Conservation (phyloP, 2,888 invertebrate species). For the Drosophila limbata region DNA sequence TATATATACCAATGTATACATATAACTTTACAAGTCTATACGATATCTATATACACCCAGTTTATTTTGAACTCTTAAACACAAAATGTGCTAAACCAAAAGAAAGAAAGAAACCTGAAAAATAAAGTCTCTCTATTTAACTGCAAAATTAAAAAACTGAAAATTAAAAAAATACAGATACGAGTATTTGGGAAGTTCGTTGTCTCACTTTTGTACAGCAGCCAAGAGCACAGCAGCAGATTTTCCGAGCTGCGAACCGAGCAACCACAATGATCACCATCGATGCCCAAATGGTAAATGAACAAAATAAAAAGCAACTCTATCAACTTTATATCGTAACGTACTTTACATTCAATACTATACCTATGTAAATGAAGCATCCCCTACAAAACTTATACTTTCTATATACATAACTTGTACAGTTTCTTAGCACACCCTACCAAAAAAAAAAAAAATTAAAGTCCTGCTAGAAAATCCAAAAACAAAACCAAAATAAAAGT, state of each 20-base stretch:
- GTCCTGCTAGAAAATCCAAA: conserved; percentile 39
- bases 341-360: conserved; percentile 9
- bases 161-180: conserved; percentile 25
- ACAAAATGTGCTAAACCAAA: conserved; percentile 62
- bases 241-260: conserved; percentile 9
- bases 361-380: conserved; percentile 63
- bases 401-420: conserved; percentile 50
- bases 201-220: conserved; percentile 51
- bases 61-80: conserved; percentile 58
- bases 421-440: conserved; percentile 38
- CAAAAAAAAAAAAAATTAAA: conserved; percentile 6
- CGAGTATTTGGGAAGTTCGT: conserved; percentile 35
- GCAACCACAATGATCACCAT: conserved; percentile 23
- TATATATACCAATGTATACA: conserved; percentile 54
- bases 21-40: conserved; percentile 59
- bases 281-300: conserved; percentile 70
- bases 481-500: conserved; percentile 7
- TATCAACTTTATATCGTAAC: conserved; percentile 35
- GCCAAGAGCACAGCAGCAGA: conserved; percentile 19
- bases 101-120: conserved; percentile 67
- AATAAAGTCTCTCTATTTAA: conserved; percentile 83
- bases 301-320: conserved; percentile 61
- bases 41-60: conserved; percentile 66
- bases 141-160: conserved; percentile 61
- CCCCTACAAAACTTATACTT: conserved; percentile 35